Evolutionary conservation across 2,113 vertebrate species (phyloP).

Genomic region (Jacana jacana): DNA sequence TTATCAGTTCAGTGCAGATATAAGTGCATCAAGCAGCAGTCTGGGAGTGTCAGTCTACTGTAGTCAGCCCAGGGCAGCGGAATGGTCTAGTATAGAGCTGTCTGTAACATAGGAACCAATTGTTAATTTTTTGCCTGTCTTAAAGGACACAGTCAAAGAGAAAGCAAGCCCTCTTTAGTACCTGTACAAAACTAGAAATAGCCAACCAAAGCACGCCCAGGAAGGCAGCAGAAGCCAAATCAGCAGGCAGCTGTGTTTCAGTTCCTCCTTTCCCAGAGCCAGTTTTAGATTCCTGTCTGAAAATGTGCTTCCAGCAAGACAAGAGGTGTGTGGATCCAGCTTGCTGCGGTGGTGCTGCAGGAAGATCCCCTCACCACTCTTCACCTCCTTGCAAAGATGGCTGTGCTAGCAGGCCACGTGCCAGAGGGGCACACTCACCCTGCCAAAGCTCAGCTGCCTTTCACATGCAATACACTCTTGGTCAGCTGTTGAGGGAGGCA

Average conservation of each 20-base stretch:
- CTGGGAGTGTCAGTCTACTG: background rate
- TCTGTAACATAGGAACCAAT: background rate
- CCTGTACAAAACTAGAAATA: background rate
- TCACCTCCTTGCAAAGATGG: background rate
- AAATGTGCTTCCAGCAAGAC: background rate
- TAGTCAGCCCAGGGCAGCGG: background rate
- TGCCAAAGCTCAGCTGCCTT: background rate
- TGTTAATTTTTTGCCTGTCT: background rate
- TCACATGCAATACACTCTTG: accelerated
- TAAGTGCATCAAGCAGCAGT: background rate
- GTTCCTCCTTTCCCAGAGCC: background rate
- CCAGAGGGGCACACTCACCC: background rate
- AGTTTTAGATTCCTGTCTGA: background rate
- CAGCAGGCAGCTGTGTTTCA: background rate
- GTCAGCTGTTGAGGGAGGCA: too few relatives aligned
- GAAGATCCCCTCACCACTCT: background rate
- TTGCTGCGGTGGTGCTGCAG: background rate
- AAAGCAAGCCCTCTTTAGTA: background rate
- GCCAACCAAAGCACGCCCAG: background rate
- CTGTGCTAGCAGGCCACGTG: background rate
- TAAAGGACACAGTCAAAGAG: background rate
- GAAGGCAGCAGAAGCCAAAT: background rate
- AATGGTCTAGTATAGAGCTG: background rate
- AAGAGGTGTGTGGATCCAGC: background rate
- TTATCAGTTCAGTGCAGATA: accelerated